These are phyloP conservation scores for Ametastegia equiseti DNA, from an alignment of 2,888 invertebrate species.

Conservation along the genomic window DNA sequence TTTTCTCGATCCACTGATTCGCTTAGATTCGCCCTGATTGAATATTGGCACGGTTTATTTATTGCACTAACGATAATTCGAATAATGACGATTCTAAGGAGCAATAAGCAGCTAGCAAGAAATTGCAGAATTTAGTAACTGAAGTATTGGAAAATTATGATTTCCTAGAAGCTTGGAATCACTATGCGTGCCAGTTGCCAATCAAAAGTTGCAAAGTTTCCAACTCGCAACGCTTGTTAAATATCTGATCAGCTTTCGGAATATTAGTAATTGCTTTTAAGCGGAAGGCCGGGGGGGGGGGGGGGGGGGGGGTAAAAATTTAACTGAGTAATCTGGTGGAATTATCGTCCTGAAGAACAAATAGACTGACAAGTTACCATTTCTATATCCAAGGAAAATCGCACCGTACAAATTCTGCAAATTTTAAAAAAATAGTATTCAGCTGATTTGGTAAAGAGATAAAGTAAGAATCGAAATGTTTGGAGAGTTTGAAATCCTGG, in stretches of 20 bases:
- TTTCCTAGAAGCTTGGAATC: background rate
- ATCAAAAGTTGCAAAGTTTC: conserved; percentile 10
- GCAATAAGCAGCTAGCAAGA: too few relatives aligned
- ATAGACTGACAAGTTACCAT: background rate
- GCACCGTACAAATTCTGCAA: too few relatives aligned
- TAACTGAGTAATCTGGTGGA: conserved; percentile 54
- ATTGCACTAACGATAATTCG: too few relatives aligned
- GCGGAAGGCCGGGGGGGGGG: conserved; percentile 48
- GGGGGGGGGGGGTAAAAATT: conserved; percentile 54
- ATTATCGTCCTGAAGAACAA: conserved; percentile 48
- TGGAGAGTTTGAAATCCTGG: too few relatives aligned
- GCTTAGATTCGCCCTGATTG: too few relatives aligned
- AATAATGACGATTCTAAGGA: too few relatives aligned
- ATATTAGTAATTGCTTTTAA: conserved; percentile 64
- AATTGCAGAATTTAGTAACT: background rate
- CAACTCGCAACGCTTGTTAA: conserved; percentile 55
- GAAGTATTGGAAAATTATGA: background rate
- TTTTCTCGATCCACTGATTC: too few relatives aligned
- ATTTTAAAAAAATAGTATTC: too few relatives aligned
- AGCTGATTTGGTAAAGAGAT: too few relatives aligned
- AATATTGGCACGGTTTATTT: too few relatives aligned
- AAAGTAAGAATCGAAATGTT: too few relatives aligned
- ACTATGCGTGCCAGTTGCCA: background rate
- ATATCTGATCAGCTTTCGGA: conserved; percentile 59
- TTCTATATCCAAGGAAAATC: too few relatives aligned